A percentile compares a stretch with the other conserved stretches of the same genome.
These are phyloP conservation scores for Paradoxurus hermaphroditus DNA, from an alignment of 2,113 vertebrate species.

Conservation along the genomic window DNA sequence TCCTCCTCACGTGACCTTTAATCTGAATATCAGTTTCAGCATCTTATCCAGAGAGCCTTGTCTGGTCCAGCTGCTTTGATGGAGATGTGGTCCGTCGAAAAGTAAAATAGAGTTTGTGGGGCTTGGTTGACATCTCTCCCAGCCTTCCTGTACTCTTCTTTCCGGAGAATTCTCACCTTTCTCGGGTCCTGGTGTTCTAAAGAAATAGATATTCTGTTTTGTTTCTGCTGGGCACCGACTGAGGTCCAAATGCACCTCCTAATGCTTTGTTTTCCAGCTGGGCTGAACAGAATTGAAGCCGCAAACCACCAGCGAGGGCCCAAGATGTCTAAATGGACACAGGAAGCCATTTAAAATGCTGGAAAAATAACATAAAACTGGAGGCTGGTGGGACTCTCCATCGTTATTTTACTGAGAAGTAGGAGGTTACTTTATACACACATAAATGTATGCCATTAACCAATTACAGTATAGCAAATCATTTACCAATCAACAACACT, in stretches of 20 bases:
- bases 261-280: slow-evolving; percentile 45
- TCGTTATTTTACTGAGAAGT: not conserved
- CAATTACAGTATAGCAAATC: not conserved
- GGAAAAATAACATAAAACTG: slow-evolving; percentile 7
- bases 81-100: not conserved
- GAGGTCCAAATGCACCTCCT: slow-evolving; percentile 15
- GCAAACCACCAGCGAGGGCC: not conserved
- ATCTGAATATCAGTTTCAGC: slow-evolving; percentile 1
- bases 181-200: not conserved
- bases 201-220: slow-evolving; percentile 36
- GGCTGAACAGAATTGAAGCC: slow-evolving; percentile 48
- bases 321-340: not conserved
- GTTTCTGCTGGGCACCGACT: not conserved
- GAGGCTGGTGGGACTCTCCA: not conserved
- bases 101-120: not conserved
- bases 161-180: slow-evolving; percentile 37
- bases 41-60: not conserved
- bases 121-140: not conserved
- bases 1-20: not conserved
- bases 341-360: slow-evolving; percentile 17
- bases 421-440: not conserved
- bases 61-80: not conserved
- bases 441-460: not conserved
- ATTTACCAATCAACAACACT: not conserved
- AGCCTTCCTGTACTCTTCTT: not conserved